phyloP scores from a whole-genome alignment of 2,888 invertebrate species.

The Gandaritis pyraliata region DNA sequence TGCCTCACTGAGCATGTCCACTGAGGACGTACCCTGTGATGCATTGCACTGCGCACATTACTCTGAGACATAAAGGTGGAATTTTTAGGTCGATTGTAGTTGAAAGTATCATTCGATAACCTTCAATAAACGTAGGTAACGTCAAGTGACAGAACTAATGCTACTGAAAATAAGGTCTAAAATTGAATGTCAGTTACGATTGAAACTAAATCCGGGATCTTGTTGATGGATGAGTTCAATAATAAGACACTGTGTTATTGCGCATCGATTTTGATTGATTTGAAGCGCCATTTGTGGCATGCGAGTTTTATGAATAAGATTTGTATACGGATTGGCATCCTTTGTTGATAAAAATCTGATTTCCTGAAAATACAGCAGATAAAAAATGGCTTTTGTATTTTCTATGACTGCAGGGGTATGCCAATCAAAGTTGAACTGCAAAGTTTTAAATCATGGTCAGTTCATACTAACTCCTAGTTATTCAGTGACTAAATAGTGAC shows the following conservation, averaged over 20 bases:
- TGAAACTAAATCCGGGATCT: conserved; percentile 27
- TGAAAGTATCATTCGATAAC: conserved; percentile 29
- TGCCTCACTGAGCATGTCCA: too few relatives aligned
- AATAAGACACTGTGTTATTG: conserved; percentile 40
- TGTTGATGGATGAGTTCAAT: conserved; percentile 45
- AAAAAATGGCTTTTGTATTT: neutral
- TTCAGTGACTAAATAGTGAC: too few relatives aligned
- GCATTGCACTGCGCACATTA: too few relatives aligned
- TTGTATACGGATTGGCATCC: conserved; percentile 15
- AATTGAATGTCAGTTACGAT: conserved; percentile 28
- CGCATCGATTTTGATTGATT: conserved; percentile 42
- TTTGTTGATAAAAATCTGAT: conserved; percentile 11
- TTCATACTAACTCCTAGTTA: too few relatives aligned
- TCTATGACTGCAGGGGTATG: neutral
- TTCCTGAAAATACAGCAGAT: neutral
- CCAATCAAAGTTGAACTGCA: too few relatives aligned
- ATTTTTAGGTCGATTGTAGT: too few relatives aligned
- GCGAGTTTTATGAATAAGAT: conserved; percentile 30
- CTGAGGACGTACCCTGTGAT: too few relatives aligned
- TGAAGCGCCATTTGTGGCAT: conserved; percentile 32
- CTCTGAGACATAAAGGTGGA: too few relatives aligned
- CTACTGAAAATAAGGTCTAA: conserved; percentile 20
- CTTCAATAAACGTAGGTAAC: conserved; percentile 39
- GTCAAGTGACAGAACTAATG: conserved; percentile 31
- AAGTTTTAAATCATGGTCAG: too few relatives aligned